These are phyloP conservation scores for Andrena marginata DNA, from an alignment of 2,888 invertebrate genomes.

Conservation along the genomic window DNA sequence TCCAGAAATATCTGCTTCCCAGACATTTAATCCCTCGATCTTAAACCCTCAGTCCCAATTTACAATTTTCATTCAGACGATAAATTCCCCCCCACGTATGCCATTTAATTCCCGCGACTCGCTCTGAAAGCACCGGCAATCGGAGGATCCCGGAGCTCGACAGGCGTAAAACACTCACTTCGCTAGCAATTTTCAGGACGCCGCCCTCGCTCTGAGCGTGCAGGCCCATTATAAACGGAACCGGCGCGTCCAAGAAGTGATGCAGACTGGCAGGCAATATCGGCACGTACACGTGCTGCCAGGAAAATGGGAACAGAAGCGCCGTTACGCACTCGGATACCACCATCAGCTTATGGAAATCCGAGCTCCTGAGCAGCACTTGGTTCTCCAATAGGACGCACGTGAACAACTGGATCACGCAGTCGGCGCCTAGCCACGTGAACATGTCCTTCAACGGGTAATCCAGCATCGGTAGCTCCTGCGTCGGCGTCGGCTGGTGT, in stretches of 20 bases:
- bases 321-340: slow-evolving; percentile 97
- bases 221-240: slow-evolving; percentile 99
- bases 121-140: not conserved
- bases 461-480: slow-evolving; percentile 97
- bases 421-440: slow-evolving; percentile 95
- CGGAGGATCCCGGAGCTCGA: not conserved
- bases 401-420: slow-evolving; percentile 96
- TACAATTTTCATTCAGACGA: too few relatives aligned
- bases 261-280: slow-evolving; percentile 97
- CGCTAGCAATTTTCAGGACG: slow-evolving; percentile 85
- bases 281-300: slow-evolving; percentile 99
- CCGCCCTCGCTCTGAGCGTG: slow-evolving; percentile 85
- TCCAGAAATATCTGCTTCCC: too few relatives aligned
- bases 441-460: slow-evolving; percentile 96
- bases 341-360: slow-evolving; percentile 97
- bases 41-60: too few relatives aligned
- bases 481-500: slow-evolving; percentile 91
- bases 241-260: slow-evolving; percentile 99
- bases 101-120: not conserved
- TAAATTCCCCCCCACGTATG: too few relatives aligned
- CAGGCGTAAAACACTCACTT: slow-evolving; percentile 76
- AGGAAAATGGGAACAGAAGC: slow-evolving; percentile 96
- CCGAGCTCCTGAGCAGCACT: slow-evolving; percentile 96
- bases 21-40: too few relatives aligned
- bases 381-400: slow-evolving; percentile 98